phyloP scores from a whole-genome alignment of 2,797 vertebrate species.

The Cyclopterus lumpus region DNA sequence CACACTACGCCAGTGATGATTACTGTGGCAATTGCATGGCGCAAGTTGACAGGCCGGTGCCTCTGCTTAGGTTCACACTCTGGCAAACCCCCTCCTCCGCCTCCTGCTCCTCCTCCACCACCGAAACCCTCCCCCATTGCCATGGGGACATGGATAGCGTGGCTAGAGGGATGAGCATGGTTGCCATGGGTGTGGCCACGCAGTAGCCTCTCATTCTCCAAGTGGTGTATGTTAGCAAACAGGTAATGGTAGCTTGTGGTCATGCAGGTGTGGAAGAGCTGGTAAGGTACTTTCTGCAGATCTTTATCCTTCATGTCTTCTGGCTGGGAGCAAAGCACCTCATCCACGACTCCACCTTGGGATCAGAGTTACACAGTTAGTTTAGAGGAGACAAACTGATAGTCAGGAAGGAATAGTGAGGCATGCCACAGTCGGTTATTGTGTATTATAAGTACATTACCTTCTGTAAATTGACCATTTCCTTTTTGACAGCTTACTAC shows the following conservation, averaged over 20 bases:
- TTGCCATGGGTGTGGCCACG: slow-evolving; percentile 76
- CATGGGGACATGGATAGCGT: slow-evolving; percentile 72
- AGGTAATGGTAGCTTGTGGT: slow-evolving; percentile 83
- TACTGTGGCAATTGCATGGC: slow-evolving; percentile 94
- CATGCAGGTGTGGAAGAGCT: slow-evolving; percentile 91
- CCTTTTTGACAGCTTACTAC: slow-evolving; percentile 24
- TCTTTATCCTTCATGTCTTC: slow-evolving; percentile 88
- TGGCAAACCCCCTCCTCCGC: slow-evolving; percentile 56
- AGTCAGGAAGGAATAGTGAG: background rate
- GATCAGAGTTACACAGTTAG: slow-evolving; percentile 24
- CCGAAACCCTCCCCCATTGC: slow-evolving; percentile 73
- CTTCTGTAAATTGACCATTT: slow-evolving; percentile 8
- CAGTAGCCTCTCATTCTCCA: slow-evolving; percentile 75
- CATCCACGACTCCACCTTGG: slow-evolving; percentile 90
- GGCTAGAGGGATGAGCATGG: slow-evolving; percentile 77
- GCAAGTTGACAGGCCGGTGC: slow-evolving; percentile 87
- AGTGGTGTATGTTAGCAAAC: slow-evolving; percentile 83
- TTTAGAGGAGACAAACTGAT: slow-evolving; percentile 11
- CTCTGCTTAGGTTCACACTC: slow-evolving; percentile 90
- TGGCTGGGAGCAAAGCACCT: slow-evolving; percentile 87
- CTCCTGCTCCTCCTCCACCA: slow-evolving; percentile 43
- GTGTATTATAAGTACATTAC: slow-evolving; percentile 20
- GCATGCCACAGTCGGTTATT: slow-evolving; percentile 6
- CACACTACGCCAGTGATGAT: slow-evolving; percentile 95
- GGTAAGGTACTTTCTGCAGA: slow-evolving; percentile 92